Conservation (phyloP, 2,113 vertebrate genomes). For the Steatornis caripensis region DNA sequence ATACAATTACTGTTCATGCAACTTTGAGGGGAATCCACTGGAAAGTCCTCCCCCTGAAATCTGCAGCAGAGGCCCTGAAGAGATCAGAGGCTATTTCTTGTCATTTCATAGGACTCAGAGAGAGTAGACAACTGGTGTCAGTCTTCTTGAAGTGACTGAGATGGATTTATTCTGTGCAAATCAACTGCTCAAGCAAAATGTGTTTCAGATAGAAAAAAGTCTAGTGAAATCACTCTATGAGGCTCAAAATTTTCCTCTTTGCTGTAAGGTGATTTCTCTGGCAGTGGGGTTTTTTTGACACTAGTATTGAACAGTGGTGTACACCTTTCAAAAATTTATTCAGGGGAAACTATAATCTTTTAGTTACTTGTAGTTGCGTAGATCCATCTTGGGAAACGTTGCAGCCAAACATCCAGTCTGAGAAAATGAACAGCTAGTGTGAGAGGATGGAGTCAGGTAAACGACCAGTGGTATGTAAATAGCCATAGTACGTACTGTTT, state of each 20-base stretch:
- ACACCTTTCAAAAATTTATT: not conserved
- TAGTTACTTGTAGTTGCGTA: not conserved
- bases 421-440: not conserved
- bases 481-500: not conserved
- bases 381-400: not conserved
- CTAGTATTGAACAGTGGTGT: not conserved
- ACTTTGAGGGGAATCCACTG: constrained; percentile 64
- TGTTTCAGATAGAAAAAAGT: not conserved
- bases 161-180: not conserved
- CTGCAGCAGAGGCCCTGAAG: constrained; percentile 42
- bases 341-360: not conserved
- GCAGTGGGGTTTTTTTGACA: not conserved
- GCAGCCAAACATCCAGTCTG: not conserved
- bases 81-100: constrained; percentile 56
- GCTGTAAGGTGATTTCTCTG: not conserved
- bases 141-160: not conserved
- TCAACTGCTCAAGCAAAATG: not conserved
- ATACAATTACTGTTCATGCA: constrained; percentile 29
- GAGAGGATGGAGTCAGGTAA: not conserved
- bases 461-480: not conserved
- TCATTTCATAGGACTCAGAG: not conserved
- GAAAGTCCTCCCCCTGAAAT: constrained; percentile 37
- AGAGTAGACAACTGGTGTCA: not conserved
- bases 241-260: not conserved
- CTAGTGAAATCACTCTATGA: not conserved